These are phyloP conservation scores for Alauda arvensis DNA, from an alignment of 2,797 vertebrate species.

Conservation along the genomic window DNA sequence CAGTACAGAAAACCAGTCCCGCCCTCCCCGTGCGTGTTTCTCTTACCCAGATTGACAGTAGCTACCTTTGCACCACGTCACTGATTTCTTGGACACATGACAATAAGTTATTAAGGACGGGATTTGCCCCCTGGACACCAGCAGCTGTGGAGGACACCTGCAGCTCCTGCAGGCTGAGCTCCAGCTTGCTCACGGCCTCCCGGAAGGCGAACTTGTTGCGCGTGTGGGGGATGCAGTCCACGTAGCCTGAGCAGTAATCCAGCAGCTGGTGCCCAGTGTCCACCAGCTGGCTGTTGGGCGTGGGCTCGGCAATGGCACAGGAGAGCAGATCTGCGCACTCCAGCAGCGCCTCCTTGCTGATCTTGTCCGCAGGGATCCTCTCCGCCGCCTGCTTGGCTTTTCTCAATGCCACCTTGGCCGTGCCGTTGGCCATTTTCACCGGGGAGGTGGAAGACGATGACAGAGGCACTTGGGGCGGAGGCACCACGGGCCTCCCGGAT, in stretches of 20 bases:
- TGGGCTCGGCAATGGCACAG: constrained; percentile 84
- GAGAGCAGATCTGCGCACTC: constrained; percentile 90
- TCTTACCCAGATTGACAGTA: constrained; percentile 62
- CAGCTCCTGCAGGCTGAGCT: constrained; percentile 95
- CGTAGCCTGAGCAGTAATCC: constrained; percentile 97
- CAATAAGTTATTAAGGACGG: constrained; percentile 92
- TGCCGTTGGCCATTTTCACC: constrained; percentile 90
- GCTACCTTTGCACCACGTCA: constrained; percentile 99
- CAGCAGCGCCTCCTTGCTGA: constrained; percentile 92
- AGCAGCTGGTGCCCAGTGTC: constrained; percentile 96
- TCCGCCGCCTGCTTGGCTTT: constrained; percentile 88
- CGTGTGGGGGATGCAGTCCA: constrained; percentile 96
- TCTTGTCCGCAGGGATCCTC: constrained; percentile 84
- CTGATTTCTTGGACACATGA: constrained; percentile 97
- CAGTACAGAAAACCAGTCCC: constrained; percentile 65
- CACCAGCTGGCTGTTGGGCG: constrained; percentile 90
- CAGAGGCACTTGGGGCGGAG: constrained; percentile 80
- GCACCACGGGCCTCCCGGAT: constrained; percentile 77
- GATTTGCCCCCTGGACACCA: constrained; percentile 76
- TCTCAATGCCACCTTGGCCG: constrained; percentile 85
- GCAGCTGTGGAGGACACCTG: constrained; percentile 87
- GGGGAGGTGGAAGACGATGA: constrained; percentile 72
- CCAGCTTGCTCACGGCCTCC: constrained; percentile 95
- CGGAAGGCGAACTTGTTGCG: constrained; percentile 99
- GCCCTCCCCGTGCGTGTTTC: background rate